Evolutionary conservation across 53 echinoderm and acorn worm species (phyloP), one percentile per base, ranked within the genome.

Genomic region (Patiria pectinifera): DNA sequence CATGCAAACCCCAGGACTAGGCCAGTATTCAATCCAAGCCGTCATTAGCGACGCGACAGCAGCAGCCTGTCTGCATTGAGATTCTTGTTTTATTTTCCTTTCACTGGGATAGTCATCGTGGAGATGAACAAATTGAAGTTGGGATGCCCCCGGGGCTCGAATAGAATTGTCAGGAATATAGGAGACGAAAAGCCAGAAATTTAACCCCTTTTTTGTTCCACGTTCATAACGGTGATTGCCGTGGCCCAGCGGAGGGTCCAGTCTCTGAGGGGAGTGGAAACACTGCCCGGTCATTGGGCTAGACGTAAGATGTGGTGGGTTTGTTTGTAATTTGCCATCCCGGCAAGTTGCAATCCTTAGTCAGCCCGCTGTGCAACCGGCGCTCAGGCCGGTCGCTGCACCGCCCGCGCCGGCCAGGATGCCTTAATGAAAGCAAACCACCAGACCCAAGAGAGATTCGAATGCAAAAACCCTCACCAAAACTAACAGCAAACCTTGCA

Each of bases 321-420:
- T 86, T 86, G 86, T 74, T 86, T 86, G 86, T 86, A 86, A 86
- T 86, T 86, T 86, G 86, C 45, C 86, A 72, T 72, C 86, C 86
- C 48, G 71, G 86, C 49, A 14, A 86, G 86, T 74, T 72, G 47
- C 74, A 53, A 69, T 49, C 47, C 48, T n/a, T 48, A 43, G 74
- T 86, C 86, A 6, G 53, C 86, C 71, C 15, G 71, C 86, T 72
- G 86, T 86, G 86, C 71, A 74, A 86, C 86, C 62, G 63, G 74
- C 86, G 71, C 86, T 62, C 59, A 0, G 16, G 45, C 86, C 71
- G 14, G 24, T 8, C 47, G 16, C 74, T 19, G 47, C 45, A 78
- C 79, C 79, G 18, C 74, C 15, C 71, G 48, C 49, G 18, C 47
- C 74, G 70, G 74, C 86, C 86, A 48, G 66, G 86, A 71, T 74